A percentile compares a stretch with the other conserved stretches of the same genome.
Conservation (phyloP, 2,888 invertebrate species). For the Eumerus sabulonum region DNA sequence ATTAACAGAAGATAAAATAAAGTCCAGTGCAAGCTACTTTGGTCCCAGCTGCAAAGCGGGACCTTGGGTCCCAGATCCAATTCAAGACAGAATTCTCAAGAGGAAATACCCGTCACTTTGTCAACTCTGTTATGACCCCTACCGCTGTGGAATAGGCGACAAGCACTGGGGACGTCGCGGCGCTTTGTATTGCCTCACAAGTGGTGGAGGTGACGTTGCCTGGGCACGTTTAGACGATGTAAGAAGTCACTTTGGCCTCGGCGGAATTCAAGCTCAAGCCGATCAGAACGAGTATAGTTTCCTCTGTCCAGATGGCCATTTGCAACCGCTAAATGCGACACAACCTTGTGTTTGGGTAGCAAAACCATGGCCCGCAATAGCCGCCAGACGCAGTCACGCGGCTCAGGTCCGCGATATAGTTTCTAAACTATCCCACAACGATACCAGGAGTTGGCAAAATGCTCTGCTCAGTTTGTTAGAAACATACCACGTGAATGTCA, state of each 20-base stretch:
- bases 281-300: conserved; percentile 82
- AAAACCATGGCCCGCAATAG: conserved; percentile 88
- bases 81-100: conserved; percentile 84
- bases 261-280: conserved; percentile 76
- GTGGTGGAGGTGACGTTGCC: conserved; percentile 88
- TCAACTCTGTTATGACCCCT: conserved; percentile 83
- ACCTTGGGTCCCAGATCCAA: conserved; percentile 86
- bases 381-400: conserved; percentile 81
- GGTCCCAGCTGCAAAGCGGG: conserved; percentile 91
- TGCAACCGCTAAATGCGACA: conserved; percentile 81
- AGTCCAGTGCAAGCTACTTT: conserved; percentile 87
- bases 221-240: conserved; percentile 89
- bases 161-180: conserved; percentile 92
- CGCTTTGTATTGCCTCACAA: conserved; percentile 88
- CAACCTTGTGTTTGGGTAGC: conserved; percentile 88
- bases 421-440: conserved; percentile 77
- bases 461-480: conserved; percentile 83
- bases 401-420: conserved; percentile 80
- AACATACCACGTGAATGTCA: conserved; percentile 80
- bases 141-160: conserved; percentile 83
- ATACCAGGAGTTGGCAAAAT: conserved; percentile 80
- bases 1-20: conserved; percentile 87
- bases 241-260: conserved; percentile 83
- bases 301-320: conserved; percentile 88
- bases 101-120: conserved; percentile 86